phyloP scores from a whole-genome alignment of 2,888 invertebrate genomes.

The Hydroisotoma schaefferi region DNA sequence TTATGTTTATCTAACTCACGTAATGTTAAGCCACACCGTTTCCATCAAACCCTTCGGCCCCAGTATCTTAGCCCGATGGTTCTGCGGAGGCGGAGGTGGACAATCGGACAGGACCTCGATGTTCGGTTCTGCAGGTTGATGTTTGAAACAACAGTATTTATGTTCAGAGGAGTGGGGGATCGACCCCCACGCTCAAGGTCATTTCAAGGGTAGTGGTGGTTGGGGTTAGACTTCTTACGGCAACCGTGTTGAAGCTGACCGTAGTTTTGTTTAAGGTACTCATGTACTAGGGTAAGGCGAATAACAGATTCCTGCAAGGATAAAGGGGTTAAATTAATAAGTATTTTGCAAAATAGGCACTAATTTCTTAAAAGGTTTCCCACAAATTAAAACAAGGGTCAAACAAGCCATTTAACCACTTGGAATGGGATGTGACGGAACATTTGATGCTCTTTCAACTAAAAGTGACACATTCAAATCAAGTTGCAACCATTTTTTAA shows the following conservation, averaged over 20 bases:
- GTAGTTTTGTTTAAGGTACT: slow-evolving; percentile 81
- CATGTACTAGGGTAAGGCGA: slow-evolving; percentile 79
- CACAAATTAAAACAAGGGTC: too few species aligned
- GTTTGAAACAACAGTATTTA: slow-evolving; percentile 75
- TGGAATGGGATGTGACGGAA: too few species aligned
- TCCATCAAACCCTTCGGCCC: slow-evolving; percentile 83
- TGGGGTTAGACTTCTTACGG: slow-evolving; percentile 52
- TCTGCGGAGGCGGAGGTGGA: slow-evolving; percentile 74
- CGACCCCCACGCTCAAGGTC: slow-evolving; percentile 52
- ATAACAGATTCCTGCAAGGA: slow-evolving; percentile 81
- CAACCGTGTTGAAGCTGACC: slow-evolving; percentile 63
- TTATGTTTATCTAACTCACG: slow-evolving; percentile 59
- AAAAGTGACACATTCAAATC: too few species aligned
- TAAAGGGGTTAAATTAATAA: too few species aligned
- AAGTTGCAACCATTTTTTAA: too few species aligned
- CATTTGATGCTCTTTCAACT: too few species aligned
- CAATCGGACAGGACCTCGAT: slow-evolving; percentile 73
- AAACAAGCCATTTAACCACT: too few species aligned
- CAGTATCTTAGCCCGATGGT: slow-evolving; percentile 71
- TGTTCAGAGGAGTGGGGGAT: slow-evolving; percentile 62
- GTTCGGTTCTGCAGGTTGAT: slow-evolving; percentile 50
- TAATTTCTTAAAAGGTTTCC: too few species aligned
- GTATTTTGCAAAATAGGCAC: too few species aligned
- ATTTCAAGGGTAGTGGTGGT: slow-evolving; percentile 53
- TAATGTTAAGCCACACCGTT: slow-evolving; percentile 88